phyloP scores from a whole-genome alignment of 2,113 vertebrate species.

The Suricata suricatta region DNA sequence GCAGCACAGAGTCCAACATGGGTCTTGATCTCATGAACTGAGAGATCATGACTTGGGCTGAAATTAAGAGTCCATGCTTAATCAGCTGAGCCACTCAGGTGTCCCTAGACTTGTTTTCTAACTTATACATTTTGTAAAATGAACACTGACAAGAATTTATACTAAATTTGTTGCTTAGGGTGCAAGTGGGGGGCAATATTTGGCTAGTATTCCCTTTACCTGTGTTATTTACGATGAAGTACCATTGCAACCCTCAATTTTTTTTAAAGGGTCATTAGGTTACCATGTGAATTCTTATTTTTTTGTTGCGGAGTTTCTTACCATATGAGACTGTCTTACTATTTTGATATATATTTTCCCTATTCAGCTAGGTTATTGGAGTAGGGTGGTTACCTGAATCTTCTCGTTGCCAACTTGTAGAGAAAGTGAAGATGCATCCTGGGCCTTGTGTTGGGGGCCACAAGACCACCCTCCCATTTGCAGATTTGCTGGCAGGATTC shows the following conservation, averaged over 20 bases:
- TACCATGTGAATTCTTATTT: not conserved
- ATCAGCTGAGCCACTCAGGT: too few species aligned
- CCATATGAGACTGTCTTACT: not conserved
- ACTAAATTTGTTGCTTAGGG: not conserved
- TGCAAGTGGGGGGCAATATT: not conserved
- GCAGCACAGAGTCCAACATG: too few species aligned
- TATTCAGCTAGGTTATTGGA: not conserved
- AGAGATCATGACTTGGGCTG: too few species aligned
- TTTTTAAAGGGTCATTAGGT: not conserved
- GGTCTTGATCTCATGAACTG: too few species aligned
- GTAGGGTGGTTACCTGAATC: not conserved
- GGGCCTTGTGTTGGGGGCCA: not conserved
- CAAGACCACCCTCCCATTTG: not conserved
- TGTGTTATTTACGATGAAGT: not conserved
- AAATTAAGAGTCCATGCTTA: too few species aligned
- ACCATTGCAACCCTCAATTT: not conserved
- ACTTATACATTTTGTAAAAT: not conserved
- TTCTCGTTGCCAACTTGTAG: not conserved
- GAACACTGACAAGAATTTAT: not conserved
- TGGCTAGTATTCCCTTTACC: not conserved
- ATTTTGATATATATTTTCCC: not conserved
- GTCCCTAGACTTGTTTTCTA: not conserved
- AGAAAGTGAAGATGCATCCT: not conserved
- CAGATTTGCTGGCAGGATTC: not conserved
- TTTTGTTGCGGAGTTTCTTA: not conserved